Conservation (phyloP, 2,797 vertebrate genomes). For the Pseudomugil gertrudae region DNA sequence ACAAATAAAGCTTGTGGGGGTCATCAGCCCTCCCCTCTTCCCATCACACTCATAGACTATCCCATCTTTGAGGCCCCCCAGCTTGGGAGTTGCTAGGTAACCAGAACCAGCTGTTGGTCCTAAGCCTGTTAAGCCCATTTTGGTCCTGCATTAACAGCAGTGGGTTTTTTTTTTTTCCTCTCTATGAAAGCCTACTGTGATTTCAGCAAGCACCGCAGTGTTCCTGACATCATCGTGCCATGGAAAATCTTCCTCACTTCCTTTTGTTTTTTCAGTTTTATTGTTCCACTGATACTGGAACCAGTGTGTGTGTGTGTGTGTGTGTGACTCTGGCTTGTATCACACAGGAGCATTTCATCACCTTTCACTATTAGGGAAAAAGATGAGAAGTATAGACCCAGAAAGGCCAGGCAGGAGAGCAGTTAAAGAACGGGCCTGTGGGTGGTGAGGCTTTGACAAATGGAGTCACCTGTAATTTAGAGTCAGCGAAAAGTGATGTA, state of each 20-base stretch:
- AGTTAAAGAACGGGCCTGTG: conserved; percentile 26
- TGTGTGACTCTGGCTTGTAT: conserved; percentile 46
- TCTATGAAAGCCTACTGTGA: conserved; percentile 65
- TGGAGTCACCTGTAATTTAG: conserved; percentile 39
- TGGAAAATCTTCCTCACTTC: conserved; percentile 84
- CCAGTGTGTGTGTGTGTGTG: conserved; percentile 46
- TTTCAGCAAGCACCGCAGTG: conserved; percentile 57
- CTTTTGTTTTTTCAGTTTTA: conserved; percentile 81
- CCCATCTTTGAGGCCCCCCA: conserved; percentile 61
- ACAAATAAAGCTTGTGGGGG: conserved; percentile 43
- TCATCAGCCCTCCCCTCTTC: conserved; percentile 24
- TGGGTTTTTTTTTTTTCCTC: conserved; percentile 33
- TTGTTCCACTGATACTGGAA: conserved; percentile 68
- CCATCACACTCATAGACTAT: conserved; percentile 33
- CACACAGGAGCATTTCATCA: conserved; percentile 51
- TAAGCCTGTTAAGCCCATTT: conserved; percentile 68
- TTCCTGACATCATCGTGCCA: conserved; percentile 74
- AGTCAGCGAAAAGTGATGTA: conserved; percentile 38
- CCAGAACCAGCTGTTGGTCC: conserved; percentile 83
- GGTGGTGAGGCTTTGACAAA: conserved; percentile 13
- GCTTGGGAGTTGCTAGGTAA: conserved; percentile 85
- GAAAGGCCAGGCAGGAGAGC: conserved; percentile 7
- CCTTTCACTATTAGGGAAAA: conserved; percentile 21
- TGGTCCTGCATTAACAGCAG: conserved; percentile 63
- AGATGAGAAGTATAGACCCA: conserved; percentile 18